Percentiles rank a stretch among this genome's conserved stretches.
Conservation (phyloP, 2,113 vertebrate species). For the Pteropus alecto region DNA sequence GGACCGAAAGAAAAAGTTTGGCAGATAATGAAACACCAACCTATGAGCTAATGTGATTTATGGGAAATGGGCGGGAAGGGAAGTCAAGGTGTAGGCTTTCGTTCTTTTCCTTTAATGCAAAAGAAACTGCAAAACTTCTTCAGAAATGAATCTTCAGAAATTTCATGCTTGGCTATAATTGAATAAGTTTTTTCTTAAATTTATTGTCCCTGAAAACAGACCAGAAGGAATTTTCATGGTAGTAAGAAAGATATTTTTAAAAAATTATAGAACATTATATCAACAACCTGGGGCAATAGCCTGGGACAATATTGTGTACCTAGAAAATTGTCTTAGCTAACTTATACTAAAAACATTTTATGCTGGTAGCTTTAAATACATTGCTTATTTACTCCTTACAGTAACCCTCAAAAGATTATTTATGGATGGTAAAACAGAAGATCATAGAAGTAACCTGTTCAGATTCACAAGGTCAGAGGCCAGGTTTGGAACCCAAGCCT, state of each 20-base stretch:
- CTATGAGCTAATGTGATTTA: constrained; percentile 31
- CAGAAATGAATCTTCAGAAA: background rate
- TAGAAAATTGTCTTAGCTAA: constrained; percentile 19
- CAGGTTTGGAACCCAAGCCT: constrained; percentile 14
- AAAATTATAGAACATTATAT: background rate
- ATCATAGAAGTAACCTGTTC: constrained; percentile 22
- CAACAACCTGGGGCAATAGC: background rate
- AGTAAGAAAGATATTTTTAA: background rate
- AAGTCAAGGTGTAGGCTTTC: constrained; percentile 27
- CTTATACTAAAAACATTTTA: background rate
- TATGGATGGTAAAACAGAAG: constrained; percentile 27
- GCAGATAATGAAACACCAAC: constrained; percentile 12
- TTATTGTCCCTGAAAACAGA: constrained; percentile 15
- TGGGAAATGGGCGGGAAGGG: constrained; percentile 5
- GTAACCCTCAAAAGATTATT: background rate
- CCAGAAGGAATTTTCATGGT: background rate
- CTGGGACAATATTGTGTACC: background rate
- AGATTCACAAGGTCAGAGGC: background rate
- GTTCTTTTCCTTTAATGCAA: constrained; percentile 17
- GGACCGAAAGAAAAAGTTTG: background rate
- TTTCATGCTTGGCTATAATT: background rate
- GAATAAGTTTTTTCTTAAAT: background rate
- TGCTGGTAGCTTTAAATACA: background rate
- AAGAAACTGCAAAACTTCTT: constrained; percentile 21
- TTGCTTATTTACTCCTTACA: constrained; percentile 23